Conservation (phyloP, 92 coral and sea anemone genomes). For the Zoanthus sansibaricus region DNA sequence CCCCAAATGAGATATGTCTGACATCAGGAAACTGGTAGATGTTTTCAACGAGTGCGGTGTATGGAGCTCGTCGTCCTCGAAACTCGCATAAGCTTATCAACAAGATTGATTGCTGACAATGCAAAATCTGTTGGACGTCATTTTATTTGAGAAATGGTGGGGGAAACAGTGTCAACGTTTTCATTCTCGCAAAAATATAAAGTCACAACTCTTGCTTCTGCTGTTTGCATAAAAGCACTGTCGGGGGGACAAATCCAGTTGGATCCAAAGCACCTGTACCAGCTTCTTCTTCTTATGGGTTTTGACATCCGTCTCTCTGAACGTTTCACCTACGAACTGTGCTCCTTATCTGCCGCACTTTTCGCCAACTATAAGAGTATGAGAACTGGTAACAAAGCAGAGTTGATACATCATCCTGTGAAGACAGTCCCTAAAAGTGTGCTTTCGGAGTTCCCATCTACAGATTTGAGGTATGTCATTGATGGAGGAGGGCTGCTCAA, state of each 20-base stretch:
- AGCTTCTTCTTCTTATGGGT: constrained; percentile 55
- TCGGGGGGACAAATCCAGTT: constrained; percentile 26
- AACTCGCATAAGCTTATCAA: constrained; percentile 7
- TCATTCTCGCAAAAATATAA: constrained; percentile 44
- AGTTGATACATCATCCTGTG: neutral
- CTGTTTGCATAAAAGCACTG: constrained; percentile 24
- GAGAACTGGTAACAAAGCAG: constrained; percentile 51
- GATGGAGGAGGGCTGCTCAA: constrained; percentile 33
- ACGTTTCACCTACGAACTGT: constrained; percentile 24
- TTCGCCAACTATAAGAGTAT: constrained; percentile 29
- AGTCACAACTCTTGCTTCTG: constrained; percentile 44
- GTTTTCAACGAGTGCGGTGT: neutral
- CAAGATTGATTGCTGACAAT: constrained; percentile 3
- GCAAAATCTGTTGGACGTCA: neutral
- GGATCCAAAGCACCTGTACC: neutral
- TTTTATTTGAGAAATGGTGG: neutral
- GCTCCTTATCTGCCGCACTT: constrained; percentile 46
- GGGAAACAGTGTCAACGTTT: constrained; percentile 21
- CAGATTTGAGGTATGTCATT: neutral
- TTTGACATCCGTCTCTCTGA: constrained; percentile 50
- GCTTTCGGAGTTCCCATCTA: neutral
- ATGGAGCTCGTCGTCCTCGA: neutral
- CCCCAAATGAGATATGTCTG: neutral
- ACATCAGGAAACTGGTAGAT: neutral
- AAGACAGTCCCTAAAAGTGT: neutral